Evolutionary conservation across 1,140 invertebrate species (phyloP).

Genomic region (Steinernema feltiae): DNA sequence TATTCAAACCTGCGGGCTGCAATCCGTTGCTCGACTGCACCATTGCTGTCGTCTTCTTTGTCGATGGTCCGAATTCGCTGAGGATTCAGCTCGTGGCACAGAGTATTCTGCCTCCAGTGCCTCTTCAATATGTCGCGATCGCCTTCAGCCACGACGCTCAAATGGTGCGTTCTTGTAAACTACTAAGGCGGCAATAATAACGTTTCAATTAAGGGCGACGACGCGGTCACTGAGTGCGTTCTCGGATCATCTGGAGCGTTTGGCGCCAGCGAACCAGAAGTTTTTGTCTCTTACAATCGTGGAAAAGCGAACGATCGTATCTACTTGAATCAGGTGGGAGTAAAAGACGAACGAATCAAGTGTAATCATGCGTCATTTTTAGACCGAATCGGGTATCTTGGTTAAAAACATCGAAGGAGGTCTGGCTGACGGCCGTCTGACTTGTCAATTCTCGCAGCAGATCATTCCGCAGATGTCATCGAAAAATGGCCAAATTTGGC

Average conservation of each 20-base stretch:
- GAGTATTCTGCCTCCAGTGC: conserved; percentile 35
- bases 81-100: conserved; percentile 39
- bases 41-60: conserved; percentile 43
- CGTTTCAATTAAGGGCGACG: conserved; percentile 40
- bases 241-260: conserved; percentile 20
- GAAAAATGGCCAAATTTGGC: conserved; percentile 36
- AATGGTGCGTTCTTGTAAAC: conserved; percentile 37
- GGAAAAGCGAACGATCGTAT: conserved; percentile 46
- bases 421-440: conserved; percentile 37
- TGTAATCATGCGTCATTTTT: conserved; percentile 30
- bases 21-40: conserved; percentile 48
- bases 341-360: conserved; percentile 24
- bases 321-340: conserved; percentile 40
- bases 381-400: conserved; percentile 39
- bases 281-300: conserved; percentile 44
- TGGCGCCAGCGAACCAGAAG: conserved; percentile 34
- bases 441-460: conserved; percentile 41
- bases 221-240: conserved; percentile 45
- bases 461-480: conserved; percentile 41
- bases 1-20: conserved; percentile 47
- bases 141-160: conserved; percentile 41
- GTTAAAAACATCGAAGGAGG: conserved; percentile 36
- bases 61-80: conserved; percentile 38
- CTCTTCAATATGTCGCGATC: conserved; percentile 43
- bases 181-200: too few species aligned